These are phyloP conservation scores for Equus quagga DNA, from an alignment of 2,113 vertebrate species.

Conservation along the genomic window DNA sequence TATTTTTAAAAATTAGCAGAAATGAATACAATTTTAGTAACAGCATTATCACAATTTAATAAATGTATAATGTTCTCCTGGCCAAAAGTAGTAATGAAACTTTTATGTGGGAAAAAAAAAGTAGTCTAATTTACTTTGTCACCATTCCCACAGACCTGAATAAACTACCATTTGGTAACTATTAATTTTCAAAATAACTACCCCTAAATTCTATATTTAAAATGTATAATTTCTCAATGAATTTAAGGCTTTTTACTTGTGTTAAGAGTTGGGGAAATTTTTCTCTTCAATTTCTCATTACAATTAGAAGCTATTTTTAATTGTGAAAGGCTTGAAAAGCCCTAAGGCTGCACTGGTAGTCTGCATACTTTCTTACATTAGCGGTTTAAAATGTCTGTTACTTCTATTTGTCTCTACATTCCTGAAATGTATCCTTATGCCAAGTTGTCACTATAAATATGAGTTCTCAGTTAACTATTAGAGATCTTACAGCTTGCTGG, in stretches of 20 bases:
- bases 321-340: background rate
- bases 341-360: background rate
- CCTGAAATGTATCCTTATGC: constrained; percentile 30
- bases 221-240: background rate
- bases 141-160: background rate
- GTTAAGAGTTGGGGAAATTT: background rate
- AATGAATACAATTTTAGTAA: background rate
- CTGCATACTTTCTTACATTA: background rate
- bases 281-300: background rate
- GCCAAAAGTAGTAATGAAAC: background rate
- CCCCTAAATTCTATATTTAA: background rate
- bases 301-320: constrained; percentile 24
- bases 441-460: background rate
- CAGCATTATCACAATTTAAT: background rate
- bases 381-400: background rate
- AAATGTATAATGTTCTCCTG: background rate
- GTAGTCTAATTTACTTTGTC: background rate
- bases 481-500: background rate
- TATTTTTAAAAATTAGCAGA: background rate
- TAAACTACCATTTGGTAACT: background rate
- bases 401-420: background rate
- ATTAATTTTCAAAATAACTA: background rate
- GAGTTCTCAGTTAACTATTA: background rate
- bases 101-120: background rate
- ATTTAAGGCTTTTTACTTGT: background rate